Percentiles rank a stretch among this genome's conserved stretches.
These are phyloP conservation scores for Caenorhabditis panamensis DNA, from an alignment of 2,888 invertebrate genomes.

Conservation along the genomic window DNA sequence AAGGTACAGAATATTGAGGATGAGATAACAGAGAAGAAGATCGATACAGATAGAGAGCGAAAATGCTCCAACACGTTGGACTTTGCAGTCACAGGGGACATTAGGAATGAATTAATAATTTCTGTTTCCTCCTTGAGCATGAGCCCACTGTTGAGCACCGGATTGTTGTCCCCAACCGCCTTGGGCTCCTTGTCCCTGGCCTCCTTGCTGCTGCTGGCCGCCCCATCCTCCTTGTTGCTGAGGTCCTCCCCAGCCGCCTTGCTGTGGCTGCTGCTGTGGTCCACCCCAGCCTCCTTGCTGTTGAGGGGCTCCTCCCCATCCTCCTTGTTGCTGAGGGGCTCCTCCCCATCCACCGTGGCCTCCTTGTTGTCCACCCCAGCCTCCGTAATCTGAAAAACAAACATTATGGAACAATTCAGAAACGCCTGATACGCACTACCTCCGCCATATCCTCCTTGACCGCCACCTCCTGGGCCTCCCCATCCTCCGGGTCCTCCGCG, in stretches of 20 bases:
- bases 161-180: conserved; percentile 68
- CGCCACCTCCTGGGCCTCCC: conserved; percentile 53
- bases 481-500: conserved; percentile 41
- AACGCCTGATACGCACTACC: conserved; percentile 36
- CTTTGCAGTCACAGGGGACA: not conserved
- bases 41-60: conserved; percentile 28
- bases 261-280: conserved; percentile 43
- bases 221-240: conserved; percentile 67
- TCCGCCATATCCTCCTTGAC: conserved; percentile 60
- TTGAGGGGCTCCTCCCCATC: conserved; percentile 57
- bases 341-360: conserved; percentile 60
- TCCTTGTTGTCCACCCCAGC: conserved; percentile 46
- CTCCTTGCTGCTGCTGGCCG: conserved; percentile 36
- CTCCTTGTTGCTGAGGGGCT: conserved; percentile 46
- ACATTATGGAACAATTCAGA: not conserved
- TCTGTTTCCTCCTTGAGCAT: conserved; percentile 65
- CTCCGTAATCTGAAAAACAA: conserved; percentile 45
- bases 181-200: conserved; percentile 33
- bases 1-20: conserved; percentile 29
- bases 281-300: conserved; percentile 65
- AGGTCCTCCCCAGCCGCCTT: conserved; percentile 42
- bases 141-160: conserved; percentile 70
- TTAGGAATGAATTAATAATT: conserved; percentile 42
- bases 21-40: conserved; percentile 61
- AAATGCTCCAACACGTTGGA: conserved; percentile 35